Evolutionary conservation across 2,888 invertebrate genomes (phyloP).

Genomic region (Dromius quadrimaculatus): DNA sequence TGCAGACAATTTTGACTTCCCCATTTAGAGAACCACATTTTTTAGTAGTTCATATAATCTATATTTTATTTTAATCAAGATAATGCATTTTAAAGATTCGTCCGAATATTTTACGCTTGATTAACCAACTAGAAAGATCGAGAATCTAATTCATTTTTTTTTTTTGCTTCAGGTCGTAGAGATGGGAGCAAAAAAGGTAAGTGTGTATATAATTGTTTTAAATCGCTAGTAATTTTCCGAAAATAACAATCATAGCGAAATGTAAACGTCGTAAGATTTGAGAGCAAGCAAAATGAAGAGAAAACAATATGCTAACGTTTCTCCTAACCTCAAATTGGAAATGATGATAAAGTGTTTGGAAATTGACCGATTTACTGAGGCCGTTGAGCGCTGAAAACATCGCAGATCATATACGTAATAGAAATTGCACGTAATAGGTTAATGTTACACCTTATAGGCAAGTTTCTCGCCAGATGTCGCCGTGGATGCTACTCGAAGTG

Average conservation of each 20-base stretch:
- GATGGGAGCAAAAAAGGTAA: not conserved
- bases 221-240: not conserved
- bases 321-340: constrained; percentile 27
- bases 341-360: constrained; percentile 32
- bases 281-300: constrained; percentile 10
- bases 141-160: too few relatives aligned
- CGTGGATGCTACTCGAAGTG: not conserved
- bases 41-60: too few relatives aligned
- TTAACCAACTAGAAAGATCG: too few relatives aligned
- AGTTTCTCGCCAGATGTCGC: constrained; percentile 34
- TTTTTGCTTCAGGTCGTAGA: not conserved
- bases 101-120: too few relatives aligned
- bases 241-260: not conserved
- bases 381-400: constrained; percentile 12
- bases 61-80: too few relatives aligned
- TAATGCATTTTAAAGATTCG: too few relatives aligned
- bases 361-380: constrained; percentile 25
- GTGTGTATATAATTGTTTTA: not conserved
- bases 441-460: constrained; percentile 32
- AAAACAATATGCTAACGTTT: constrained; percentile 28
- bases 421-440: constrained; percentile 45
- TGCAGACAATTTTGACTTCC: too few relatives aligned
- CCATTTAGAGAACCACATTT: too few relatives aligned
- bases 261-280: not conserved
- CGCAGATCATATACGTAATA: constrained; percentile 33